These are phyloP conservation scores for Coreius guichenoti DNA, from an alignment of 2,797 vertebrate species.

Conservation along the genomic window DNA sequence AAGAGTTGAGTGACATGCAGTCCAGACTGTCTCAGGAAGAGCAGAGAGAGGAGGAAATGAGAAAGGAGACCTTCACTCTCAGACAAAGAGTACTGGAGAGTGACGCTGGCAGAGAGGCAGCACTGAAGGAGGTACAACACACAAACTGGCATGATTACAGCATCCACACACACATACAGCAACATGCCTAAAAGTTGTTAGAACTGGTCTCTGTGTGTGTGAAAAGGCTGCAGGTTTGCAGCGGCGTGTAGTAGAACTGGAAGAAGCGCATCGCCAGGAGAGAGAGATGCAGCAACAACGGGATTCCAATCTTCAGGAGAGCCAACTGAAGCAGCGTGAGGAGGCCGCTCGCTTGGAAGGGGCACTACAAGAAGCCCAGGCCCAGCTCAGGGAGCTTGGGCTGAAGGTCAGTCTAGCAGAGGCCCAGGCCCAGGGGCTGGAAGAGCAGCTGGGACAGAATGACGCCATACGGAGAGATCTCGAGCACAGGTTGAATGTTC, in stretches of 20 bases:
- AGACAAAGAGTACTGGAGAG: slow-evolving; percentile 75
- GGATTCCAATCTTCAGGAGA: slow-evolving; percentile 67
- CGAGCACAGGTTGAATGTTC: slow-evolving; percentile 72
- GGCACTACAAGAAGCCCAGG: slow-evolving; percentile 70
- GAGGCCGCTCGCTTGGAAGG: slow-evolving; percentile 64
- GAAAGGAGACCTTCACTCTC: slow-evolving; percentile 71
- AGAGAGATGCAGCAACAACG: slow-evolving; percentile 69
- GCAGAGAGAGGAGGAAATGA: slow-evolving; percentile 75
- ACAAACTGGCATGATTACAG: neutral
- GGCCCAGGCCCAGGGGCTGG: slow-evolving; percentile 67
- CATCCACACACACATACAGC: slow-evolving; percentile 3
- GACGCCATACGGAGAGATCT: slow-evolving; percentile 66
- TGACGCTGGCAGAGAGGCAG: slow-evolving; percentile 75
- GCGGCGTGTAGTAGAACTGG: slow-evolving; percentile 72
- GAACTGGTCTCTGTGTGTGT: slow-evolving; percentile 2
- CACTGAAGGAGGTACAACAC: slow-evolving; percentile 78
- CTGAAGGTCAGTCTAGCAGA: slow-evolving; percentile 69
- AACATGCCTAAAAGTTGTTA: neutral
- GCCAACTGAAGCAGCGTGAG: slow-evolving; percentile 70
- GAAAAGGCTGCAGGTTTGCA: slow-evolving; percentile 78
- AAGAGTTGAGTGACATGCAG: slow-evolving; percentile 78
- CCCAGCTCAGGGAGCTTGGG: slow-evolving; percentile 66
- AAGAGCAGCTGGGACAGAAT: slow-evolving; percentile 74
- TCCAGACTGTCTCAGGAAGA: slow-evolving; percentile 73
- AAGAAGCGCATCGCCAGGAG: slow-evolving; percentile 64